Conservation (phyloP, 2,888 invertebrate species). For the Monopis laevigella region DNA sequence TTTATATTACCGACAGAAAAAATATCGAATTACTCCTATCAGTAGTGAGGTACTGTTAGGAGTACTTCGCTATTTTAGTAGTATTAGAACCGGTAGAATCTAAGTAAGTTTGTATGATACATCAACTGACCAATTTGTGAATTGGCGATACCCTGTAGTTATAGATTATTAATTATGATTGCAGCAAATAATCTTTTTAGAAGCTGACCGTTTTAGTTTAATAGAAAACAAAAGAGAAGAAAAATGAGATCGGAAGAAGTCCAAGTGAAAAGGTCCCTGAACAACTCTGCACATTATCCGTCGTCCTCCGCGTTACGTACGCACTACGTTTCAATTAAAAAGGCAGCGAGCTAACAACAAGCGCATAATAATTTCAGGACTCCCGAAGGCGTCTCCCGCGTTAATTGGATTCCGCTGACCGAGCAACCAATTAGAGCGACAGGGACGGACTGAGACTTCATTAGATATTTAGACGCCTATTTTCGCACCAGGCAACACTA, state of each 20-base stretch:
- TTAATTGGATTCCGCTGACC: slow-evolving; percentile 56
- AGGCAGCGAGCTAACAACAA: slow-evolving; percentile 46
- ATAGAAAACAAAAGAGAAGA: slow-evolving; percentile 1
- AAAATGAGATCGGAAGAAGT: neutral
- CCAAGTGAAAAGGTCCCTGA: slow-evolving; percentile 26
- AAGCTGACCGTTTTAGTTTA: too few relatives aligned
- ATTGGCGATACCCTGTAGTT: too few relatives aligned
- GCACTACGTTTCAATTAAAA: slow-evolving; percentile 57
- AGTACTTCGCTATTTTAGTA: too few relatives aligned
- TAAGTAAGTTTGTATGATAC: too few relatives aligned
- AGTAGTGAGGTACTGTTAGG: too few relatives aligned
- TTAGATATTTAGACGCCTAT: neutral
- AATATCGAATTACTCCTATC: too few relatives aligned
- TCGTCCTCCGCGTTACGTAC: slow-evolving; percentile 36
- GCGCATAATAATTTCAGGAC: slow-evolving; percentile 48
- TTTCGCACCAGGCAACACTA: slow-evolving; percentile 2
- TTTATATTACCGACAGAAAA: too few relatives aligned
- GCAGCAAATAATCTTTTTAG: too few relatives aligned
- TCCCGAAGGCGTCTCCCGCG: slow-evolving; percentile 26
- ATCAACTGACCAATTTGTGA: too few relatives aligned
- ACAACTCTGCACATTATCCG: slow-evolving; percentile 32
- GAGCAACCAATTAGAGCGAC: slow-evolving; percentile 43
- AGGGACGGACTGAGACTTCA: slow-evolving; percentile 25
- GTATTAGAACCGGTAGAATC: too few relatives aligned
- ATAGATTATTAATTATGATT: too few relatives aligned